Evolutionary conservation across 2,113 vertebrate genomes (phyloP), one percentile per base, ranked within the genome.

Genomic region (Chauna torquata): DNA sequence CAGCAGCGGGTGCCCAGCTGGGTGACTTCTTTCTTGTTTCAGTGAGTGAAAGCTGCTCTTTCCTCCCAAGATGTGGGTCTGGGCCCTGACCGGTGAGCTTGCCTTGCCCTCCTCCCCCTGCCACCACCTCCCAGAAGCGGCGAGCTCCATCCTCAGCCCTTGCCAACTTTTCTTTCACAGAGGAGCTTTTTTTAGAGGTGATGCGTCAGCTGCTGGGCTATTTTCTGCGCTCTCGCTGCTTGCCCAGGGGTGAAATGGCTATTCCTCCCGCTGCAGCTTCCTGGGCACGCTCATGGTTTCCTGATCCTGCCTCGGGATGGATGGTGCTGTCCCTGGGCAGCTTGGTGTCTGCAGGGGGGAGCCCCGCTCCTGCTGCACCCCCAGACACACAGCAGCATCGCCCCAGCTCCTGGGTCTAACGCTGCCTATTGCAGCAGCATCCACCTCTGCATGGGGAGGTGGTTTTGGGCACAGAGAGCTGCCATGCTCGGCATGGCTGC

Each of bases 401-500:
- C 47, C 55, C 19, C 12, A 0, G 62, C 72, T 19, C 78, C 34
- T 1, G 59, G 68, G 9, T 5, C 45, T 5, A 16, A 3, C 1
- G 2, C 4, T 42, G 11, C 57, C 8, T 9, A 0, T 9, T 4
- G 62, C 58, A 52, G 32, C 64, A 44, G 36, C 5, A 5, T 55
- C 70, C 92, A 24, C 52, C 1, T 9, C 24, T 32, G 27, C 40
- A 19, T 12, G 16, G 24, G 38, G 62, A 20, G 38, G 77, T 38
- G 68, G 2, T 9, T 45, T 10, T 14, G 64, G 81, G 11, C 28
- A 4, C 3, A 1, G 12, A 0, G 7, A 0, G 3, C 78, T 4
- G 16, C 12, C 2, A 1, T 0, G 12, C 64, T 28, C 2, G 0
- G 42, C 42, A 17, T 69, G 42, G 59, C 72, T 3, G 38, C n/a